Base-by-base conservation (phyloP, 2,888 invertebrate species). In the Craniophora ligustri region DNA sequence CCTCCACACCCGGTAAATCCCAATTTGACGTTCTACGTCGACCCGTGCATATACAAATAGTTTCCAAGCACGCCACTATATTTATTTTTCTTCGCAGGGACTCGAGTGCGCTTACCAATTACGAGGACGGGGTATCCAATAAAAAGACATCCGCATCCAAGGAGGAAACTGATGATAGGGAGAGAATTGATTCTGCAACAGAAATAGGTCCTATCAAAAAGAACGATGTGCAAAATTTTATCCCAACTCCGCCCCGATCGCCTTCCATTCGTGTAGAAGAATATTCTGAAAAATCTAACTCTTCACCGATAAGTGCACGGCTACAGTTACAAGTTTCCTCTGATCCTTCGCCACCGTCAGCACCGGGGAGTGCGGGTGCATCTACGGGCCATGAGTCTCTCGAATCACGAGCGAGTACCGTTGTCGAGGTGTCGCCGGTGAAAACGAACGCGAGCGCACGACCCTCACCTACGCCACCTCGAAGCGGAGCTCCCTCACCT, bases 201-300 rank as follows among this genome's bases (percentile, higher is more conserved):
- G 63, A 66, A 45, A 14, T 49, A 5, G 44, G 46, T n/a, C n/a
- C n/a, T 16, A 19, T 35, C 14, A 32, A 16, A n/a, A 31, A 23
- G 2, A 62, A 56, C 5, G 51, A 62, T 15, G 40, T 41, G 10
- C 45, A 26, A 2, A 45, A 72, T 21, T 11, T 34, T 7, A 15
- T 40, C 10, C 72, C 79, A 3, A 69, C 76, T 19, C 78, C 81
- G 10, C 84, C 84, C 3, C 84, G 84, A 0, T 89, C 91, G 11
- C 90, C 90, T 5, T 91, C 92, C 5, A 83, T 91, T 15, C 82
- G 74, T 38, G 77, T 89, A 31, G 91, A 91, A 55, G 89, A 92
- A 55, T 84, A 80, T 48, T 89, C 90, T 0, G 89, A 90, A 51
- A 87, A 81, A 53, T 85, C 88, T 0, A 80, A 80, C 48, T 78